phyloP scores from a whole-genome alignment of 1,140 invertebrate species.

The Heterodera schachtii region DNA sequence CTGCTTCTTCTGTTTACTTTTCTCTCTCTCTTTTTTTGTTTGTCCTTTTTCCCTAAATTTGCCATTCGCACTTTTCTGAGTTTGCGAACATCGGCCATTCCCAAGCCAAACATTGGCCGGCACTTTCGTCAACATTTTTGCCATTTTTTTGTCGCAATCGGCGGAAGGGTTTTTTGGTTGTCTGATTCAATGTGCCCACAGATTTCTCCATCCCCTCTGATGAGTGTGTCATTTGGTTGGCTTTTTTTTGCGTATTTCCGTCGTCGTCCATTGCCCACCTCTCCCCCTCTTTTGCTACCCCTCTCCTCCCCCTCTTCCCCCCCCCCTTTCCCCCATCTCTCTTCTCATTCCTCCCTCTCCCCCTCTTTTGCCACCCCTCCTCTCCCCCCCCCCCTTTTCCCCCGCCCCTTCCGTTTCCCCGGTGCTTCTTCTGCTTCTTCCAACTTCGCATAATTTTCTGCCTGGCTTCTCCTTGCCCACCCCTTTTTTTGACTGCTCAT shows the following conservation, averaged over 20 bases:
- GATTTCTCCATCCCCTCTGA: background rate
- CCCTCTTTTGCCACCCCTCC: background rate
- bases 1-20: background rate
- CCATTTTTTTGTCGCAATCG: too few relatives aligned
- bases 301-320: too few relatives aligned
- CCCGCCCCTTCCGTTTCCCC: conserved; percentile 2
- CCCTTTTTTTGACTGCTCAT: background rate
- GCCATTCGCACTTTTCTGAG: background rate
- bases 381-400: background rate
- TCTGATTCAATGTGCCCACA: too few relatives aligned
- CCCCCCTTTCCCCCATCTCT: too few relatives aligned
- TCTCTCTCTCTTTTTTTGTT: background rate
- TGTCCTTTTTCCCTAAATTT: background rate
- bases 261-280: conserved; percentile 1
- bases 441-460: conserved; percentile 19
- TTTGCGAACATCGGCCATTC: background rate
- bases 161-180: too few relatives aligned
- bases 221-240: background rate
- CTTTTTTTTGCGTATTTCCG: background rate
- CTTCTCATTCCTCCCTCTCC: background rate
- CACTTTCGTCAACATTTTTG: too few relatives aligned
- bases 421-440: background rate
- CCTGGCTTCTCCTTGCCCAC: background rate
- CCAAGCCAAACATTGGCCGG: too few relatives aligned
- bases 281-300: background rate